Percentiles rank a stretch among this genome's conserved stretches.
These are phyloP conservation scores for Dipodomys spectabilis DNA, from an alignment of 2,113 vertebrate genomes.

Conservation along the genomic window DNA sequence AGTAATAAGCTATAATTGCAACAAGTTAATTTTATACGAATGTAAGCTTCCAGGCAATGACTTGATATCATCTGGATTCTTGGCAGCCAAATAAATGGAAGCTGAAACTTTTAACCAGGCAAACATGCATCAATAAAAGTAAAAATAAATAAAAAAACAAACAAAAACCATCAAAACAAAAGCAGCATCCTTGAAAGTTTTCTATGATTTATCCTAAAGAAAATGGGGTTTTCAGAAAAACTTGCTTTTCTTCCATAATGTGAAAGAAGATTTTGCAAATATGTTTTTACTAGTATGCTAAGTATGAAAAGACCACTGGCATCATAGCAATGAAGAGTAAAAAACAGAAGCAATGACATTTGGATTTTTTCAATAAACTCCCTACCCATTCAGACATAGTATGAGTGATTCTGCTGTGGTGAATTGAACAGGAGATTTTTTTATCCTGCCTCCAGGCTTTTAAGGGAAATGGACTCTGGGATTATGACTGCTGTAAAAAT, in stretches of 20 bases:
- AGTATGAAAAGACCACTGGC: slow-evolving; percentile 7
- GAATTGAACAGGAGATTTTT: slow-evolving; percentile 81
- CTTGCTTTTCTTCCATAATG: slow-evolving; percentile 39
- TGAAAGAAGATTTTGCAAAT: slow-evolving; percentile 54
- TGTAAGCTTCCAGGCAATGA: slow-evolving; percentile 19
- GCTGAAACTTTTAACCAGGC: slow-evolving; percentile 51
- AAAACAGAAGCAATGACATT: slow-evolving; percentile 40
- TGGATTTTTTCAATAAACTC: slow-evolving; percentile 66
- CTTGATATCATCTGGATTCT: not conserved
- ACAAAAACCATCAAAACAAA: not conserved
- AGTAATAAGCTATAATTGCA: slow-evolving; percentile 22
- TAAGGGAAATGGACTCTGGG: slow-evolving; percentile 70
- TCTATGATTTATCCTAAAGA: slow-evolving; percentile 19
- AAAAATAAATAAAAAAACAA: too few relatives aligned
- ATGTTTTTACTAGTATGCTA: not conserved
- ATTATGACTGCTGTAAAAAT: slow-evolving; percentile 74
- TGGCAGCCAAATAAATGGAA: slow-evolving; percentile 60
- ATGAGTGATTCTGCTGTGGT: slow-evolving; percentile 75
- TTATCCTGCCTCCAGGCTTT: slow-evolving; percentile 79
- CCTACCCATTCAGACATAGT: slow-evolving; percentile 51
- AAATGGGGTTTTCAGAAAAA: not conserved
- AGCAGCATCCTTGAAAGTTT: not conserved
- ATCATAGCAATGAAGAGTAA: not conserved
- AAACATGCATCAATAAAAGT: not conserved
- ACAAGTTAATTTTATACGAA: slow-evolving; percentile 60